Evolutionary conservation across 2,113 vertebrate species (phyloP), one percentile per base, ranked within the genome.

Genomic region (Columba janthina): DNA sequence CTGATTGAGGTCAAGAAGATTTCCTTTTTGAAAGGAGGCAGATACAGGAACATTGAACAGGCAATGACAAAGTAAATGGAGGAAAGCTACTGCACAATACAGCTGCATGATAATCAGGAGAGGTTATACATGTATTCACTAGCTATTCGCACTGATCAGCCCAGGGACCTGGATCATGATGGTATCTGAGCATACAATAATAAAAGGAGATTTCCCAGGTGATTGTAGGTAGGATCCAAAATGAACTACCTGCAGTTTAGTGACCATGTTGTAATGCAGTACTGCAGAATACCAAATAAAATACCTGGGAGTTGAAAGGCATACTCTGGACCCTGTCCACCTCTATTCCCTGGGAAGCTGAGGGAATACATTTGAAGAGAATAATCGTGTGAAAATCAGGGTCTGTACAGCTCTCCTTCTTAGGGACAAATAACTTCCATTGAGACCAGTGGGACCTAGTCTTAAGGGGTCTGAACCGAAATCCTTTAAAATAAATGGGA

Each of bases 1-100:
- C n/a, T 95, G 79, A 73, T 80, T 64, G 90, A 89, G 89, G 91
- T 93, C 87, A 95, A 62, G 66, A 96, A 53, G 61, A 82, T 77
- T 90, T 44, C 46, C 51, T 67, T 93, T 92, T 81, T 64, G 78
- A 90, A 78, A 76, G 67, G 90, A 54, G 31, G 82, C 60, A 90
- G 36, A 64, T 38, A 85, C 70, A 88, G 86, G 85, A 95, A 93
- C 73, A 92, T 94, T 88, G 75, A 69, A 94, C 61, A 93, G 74
- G 38, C 88, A 73, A 95, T 94, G 90, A 79, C 90, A 96, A 87
- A 81, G 60, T 67, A 81, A 84, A 91, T 71, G 75, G 66, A 71
- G 34, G 80, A 71, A 78, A 95, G 87, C 60, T 91, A 54, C 64
- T 26, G 67, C 44, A 36, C 40, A 46, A 90, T 78, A 89, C 88